Evolutionary conservation across 1,140 invertebrate species (phyloP).

Genomic region (Bombus vancouverensis): DNA sequence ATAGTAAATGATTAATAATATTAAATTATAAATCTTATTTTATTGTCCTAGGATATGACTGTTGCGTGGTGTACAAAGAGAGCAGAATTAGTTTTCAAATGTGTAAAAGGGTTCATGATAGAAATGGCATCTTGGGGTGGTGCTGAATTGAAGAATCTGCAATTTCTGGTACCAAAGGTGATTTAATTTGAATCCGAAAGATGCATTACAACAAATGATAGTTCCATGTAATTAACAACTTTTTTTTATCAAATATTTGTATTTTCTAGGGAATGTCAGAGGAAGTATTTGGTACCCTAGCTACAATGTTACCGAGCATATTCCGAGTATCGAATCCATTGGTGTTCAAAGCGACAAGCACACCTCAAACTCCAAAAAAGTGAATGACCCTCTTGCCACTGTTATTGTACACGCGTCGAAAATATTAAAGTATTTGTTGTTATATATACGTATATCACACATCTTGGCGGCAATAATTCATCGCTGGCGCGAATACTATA

Average conservation of each 20-base stretch:
- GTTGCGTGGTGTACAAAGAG: slow-evolving; percentile 97
- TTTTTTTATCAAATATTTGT: slow-evolving; percentile 15
- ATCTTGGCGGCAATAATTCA: slow-evolving; percentile 30
- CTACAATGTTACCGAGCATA: slow-evolving; percentile 94
- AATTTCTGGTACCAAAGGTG: slow-evolving; percentile 92
- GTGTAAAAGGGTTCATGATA: slow-evolving; percentile 99
- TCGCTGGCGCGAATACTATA: slow-evolving; percentile 44
- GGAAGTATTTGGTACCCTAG: slow-evolving; percentile 92
- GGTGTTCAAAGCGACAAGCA: slow-evolving; percentile 84
- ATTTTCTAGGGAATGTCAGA: slow-evolving; percentile 92
- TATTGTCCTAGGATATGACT: slow-evolving; percentile 92
- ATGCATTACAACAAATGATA: slow-evolving; percentile 7
- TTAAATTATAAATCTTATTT: slow-evolving; percentile 38
- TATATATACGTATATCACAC: slow-evolving; percentile 14
- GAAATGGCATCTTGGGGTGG: slow-evolving; percentile 97
- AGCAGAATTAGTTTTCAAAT: slow-evolving; percentile 98
- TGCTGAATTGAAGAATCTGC: slow-evolving; percentile 93
- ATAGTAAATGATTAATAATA: no score
- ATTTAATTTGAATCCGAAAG: neutral
- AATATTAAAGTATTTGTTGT: slow-evolving; percentile 64
- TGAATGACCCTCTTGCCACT: slow-evolving; percentile 59
- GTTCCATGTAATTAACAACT: neutral
- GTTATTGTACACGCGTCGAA: slow-evolving; percentile 35
- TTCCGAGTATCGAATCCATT: slow-evolving; percentile 95
- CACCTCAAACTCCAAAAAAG: slow-evolving; percentile 81